Percentiles rank a stretch among this genome's conserved stretches.
Evolutionary conservation across 2,797 vertebrate genomes (phyloP).

Genomic region (Benthosema pterotum): DNA sequence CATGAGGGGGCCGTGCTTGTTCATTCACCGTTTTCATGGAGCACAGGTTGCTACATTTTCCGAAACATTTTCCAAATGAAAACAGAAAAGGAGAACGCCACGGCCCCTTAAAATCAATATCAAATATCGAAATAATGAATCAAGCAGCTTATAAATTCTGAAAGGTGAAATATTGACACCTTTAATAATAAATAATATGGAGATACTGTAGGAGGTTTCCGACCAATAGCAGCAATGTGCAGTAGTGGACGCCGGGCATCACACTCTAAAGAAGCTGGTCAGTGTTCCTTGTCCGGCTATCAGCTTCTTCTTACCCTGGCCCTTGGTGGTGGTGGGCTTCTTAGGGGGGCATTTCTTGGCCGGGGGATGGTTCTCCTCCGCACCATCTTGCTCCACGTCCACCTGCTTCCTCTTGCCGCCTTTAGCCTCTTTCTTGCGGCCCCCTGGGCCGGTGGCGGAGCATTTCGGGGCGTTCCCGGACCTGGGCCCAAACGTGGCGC

Average conservation of each 20-base stretch:
- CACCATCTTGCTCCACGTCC: constrained; percentile 73
- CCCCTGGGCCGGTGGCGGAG: constrained; percentile 51
- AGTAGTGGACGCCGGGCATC: constrained; percentile 30
- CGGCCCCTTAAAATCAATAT: no score
- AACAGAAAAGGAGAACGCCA: no score
- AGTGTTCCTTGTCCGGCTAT: constrained; percentile 90
- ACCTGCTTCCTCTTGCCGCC: constrained; percentile 86
- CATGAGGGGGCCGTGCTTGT: no score
- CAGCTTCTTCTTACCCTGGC: constrained; percentile 79
- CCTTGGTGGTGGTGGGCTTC: constrained; percentile 72
- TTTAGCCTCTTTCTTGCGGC: constrained; percentile 71
- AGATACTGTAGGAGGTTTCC: no score
- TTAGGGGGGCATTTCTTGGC: constrained; percentile 79
- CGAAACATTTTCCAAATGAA: no score
- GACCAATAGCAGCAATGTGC: not conserved
- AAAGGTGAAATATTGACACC: no score
- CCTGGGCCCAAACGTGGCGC: constrained; percentile 68
- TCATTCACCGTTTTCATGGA: no score
- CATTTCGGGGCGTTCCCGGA: constrained; percentile 82
- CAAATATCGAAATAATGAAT: no score
- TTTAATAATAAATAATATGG: no score
- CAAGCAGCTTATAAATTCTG: no score
- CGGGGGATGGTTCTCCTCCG: constrained; percentile 80
- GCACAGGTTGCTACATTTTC: no score
- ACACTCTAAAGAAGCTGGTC: constrained; percentile 89